These are phyloP conservation scores for Neelides sp. DNA, from an alignment of 1,140 invertebrate species.

Conservation along the genomic window DNA sequence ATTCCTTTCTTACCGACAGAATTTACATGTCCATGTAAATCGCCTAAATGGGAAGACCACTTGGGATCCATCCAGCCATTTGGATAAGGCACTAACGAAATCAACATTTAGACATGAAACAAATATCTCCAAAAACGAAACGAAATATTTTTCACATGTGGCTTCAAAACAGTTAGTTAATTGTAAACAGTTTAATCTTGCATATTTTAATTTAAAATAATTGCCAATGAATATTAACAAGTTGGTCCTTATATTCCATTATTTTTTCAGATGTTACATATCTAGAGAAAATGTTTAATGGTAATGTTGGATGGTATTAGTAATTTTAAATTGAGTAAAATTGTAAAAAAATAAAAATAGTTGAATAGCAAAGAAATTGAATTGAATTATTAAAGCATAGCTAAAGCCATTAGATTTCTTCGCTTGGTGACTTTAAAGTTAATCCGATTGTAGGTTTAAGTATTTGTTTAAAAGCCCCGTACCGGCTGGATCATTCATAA, in stretches of 20 bases:
- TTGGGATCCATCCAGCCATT: slow-evolving; percentile 22
- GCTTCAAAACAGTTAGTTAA: too few species aligned
- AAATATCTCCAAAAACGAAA: not conserved
- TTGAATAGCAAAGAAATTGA: not conserved
- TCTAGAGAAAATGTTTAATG: too few species aligned
- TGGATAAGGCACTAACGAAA: slow-evolving; percentile 25
- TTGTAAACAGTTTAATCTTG: too few species aligned
- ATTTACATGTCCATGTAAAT: slow-evolving; percentile 5
- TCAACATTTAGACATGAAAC: slow-evolving; percentile 7
- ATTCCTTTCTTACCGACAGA: slow-evolving; percentile 2
- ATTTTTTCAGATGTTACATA: too few species aligned
- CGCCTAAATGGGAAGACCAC: slow-evolving; percentile 8
- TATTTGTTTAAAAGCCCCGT: not conserved
- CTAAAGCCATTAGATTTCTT: not conserved
- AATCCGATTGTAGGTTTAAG: not conserved
- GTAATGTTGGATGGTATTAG: not conserved
- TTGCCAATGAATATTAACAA: too few species aligned
- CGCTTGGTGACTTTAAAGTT: not conserved
- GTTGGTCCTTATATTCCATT: too few species aligned
- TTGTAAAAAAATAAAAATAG: not conserved
- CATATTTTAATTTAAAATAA: too few species aligned
- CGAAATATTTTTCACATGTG: too few species aligned
- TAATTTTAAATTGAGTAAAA: not conserved
- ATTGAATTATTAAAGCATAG: not conserved
- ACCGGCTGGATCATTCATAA: slow-evolving; percentile 27